These are phyloP conservation scores for Danio choprae DNA, from an alignment of 2,797 vertebrate species.

Conservation along the genomic window DNA sequence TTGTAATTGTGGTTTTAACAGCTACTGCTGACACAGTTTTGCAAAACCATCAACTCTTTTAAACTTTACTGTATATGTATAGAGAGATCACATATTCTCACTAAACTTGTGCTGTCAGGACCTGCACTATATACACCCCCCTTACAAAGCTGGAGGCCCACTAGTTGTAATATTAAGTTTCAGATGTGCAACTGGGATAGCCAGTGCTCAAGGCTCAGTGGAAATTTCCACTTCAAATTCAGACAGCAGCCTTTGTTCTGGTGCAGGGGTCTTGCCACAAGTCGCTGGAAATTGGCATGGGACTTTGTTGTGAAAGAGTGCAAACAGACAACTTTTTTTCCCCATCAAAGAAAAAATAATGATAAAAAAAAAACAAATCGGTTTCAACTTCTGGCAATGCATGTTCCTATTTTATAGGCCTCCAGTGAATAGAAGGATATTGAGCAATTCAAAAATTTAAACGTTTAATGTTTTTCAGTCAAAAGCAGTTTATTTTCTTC, in stretches of 20 bases:
- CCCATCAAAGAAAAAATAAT: not conserved
- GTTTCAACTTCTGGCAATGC: not conserved
- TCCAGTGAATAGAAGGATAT: not conserved
- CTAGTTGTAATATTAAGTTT: slow-evolving; percentile 79
- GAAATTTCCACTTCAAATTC: slow-evolving; percentile 82
- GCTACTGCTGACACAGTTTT: not conserved
- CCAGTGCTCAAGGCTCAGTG: slow-evolving; percentile 68
- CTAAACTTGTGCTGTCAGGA: not conserved
- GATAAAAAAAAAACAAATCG: not conserved
- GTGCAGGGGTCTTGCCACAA: slow-evolving; percentile 53
- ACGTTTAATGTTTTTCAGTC: not conserved
- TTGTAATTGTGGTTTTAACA: slow-evolving; percentile 1
- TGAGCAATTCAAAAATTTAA: not conserved
- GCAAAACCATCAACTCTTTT: not conserved
- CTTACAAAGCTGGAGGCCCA: slow-evolving; percentile 60
- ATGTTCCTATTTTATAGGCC: not conserved
- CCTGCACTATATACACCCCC: not conserved
- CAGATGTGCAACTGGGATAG: slow-evolving; percentile 73
- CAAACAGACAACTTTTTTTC: slow-evolving; percentile 49
- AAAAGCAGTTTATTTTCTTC: not conserved
- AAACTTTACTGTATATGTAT: not conserved
- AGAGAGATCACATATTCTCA: not conserved
- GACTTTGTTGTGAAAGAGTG: slow-evolving; percentile 52
- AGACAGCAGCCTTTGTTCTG: slow-evolving; percentile 66
- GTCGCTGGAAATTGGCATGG: slow-evolving; percentile 55